phyloP scores from a whole-genome alignment of 30 jellyfish, hydroid and myxozoan genomes.

The Haliclystus octoradiatus region DNA sequence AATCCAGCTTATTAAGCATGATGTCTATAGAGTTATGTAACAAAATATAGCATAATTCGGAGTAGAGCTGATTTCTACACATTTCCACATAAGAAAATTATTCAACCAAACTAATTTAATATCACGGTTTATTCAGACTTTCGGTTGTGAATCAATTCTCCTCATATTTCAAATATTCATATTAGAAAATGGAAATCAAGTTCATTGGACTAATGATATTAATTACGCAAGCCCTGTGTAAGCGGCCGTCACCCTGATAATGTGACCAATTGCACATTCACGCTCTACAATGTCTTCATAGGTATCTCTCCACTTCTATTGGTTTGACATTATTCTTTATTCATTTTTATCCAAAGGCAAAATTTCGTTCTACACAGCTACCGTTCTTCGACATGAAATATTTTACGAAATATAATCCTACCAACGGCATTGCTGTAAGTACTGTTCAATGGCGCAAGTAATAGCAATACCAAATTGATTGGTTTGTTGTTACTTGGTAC shows the following conservation, averaged over 20 bases:
- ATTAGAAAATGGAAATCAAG: too few species aligned
- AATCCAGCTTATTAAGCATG: not conserved
- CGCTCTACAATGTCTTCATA: not conserved
- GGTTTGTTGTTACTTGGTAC: not conserved
- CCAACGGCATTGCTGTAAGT: constrained; percentile 50
- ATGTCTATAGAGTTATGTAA: not conserved
- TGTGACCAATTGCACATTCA: not conserved
- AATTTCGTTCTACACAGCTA: constrained; percentile 16
- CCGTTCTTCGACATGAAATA: constrained; percentile 12
- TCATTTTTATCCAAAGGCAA: not conserved
- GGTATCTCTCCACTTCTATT: not conserved
- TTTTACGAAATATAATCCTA: constrained; percentile 36
- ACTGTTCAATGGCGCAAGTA: too few species aligned
- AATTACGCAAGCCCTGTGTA: too few species aligned
- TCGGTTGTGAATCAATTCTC: too few species aligned
- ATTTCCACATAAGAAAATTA: too few species aligned
- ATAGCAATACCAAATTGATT: not conserved
- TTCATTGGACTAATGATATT: too few species aligned
- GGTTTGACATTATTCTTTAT: not conserved
- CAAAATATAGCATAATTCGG: too few species aligned
- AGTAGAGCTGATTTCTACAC: too few species aligned
- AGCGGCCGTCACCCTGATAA: not conserved
- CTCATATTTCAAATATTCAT: too few species aligned
- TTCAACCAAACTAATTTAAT: too few species aligned
- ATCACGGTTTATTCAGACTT: too few species aligned